Conservation (phyloP, 2,888 invertebrate genomes). For the Lymantria dispar region DNA sequence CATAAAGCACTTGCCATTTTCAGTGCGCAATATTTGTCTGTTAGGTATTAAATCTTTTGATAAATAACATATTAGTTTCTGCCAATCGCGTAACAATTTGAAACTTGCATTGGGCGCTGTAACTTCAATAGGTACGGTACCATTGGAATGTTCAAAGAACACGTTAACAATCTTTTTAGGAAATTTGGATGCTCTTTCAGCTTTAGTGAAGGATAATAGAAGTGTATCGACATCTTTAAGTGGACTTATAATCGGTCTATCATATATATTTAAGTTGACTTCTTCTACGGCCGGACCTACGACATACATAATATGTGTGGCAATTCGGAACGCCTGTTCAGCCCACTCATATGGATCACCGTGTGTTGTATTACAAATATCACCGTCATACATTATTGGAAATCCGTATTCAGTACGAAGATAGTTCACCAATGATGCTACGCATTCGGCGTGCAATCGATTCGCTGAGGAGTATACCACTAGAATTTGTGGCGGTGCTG, state of each 20-base stretch:
- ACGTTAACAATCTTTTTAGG: conserved; percentile 62
- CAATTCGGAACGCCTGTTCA: conserved; percentile 53
- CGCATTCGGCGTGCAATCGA: conserved; percentile 67
- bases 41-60: conserved; percentile 68
- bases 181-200: conserved; percentile 35
- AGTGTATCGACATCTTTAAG: conserved; percentile 58
- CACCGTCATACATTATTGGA: conserved; percentile 64
- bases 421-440: conserved; percentile 59
- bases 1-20: conserved; percentile 63
- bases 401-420: conserved; percentile 66
- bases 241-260: conserved; percentile 62
- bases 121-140: conserved; percentile 58
- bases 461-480: conserved; percentile 65
- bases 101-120: conserved; percentile 49
- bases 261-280: conserved; percentile 60
- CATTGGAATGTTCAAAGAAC: conserved; percentile 67
- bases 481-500: conserved; percentile 63
- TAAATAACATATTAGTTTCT: conserved; percentile 64
- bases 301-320: conserved; percentile 63
- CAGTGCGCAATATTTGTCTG: conserved; percentile 61
- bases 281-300: conserved; percentile 60
- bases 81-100: conserved; percentile 65
- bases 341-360: conserved; percentile 71
- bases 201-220: conserved; percentile 52
- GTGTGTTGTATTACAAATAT: conserved; percentile 56